Conservation (phyloP, 2,797 vertebrate species). For the Mus caroli region DNA sequence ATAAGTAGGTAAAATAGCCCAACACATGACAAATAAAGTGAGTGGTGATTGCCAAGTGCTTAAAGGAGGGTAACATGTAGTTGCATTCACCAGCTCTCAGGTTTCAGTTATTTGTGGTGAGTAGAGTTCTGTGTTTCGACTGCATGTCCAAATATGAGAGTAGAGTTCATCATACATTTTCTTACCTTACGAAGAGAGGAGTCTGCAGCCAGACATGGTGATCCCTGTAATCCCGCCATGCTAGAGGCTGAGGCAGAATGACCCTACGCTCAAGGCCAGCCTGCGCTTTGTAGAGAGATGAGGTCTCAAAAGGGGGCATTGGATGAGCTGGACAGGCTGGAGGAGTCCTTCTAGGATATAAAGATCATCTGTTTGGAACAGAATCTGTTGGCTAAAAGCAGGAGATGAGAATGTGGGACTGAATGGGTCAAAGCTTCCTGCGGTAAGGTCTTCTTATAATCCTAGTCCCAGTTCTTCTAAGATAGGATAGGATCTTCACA, state of each 20-base stretch:
- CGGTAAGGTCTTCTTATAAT: neutral
- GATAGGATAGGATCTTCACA: neutral
- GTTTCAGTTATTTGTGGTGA: neutral
- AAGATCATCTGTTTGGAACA: slow-evolving; percentile 36
- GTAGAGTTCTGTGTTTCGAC: neutral
- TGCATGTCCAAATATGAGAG: neutral
- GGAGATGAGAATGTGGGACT: neutral
- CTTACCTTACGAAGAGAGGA: neutral
- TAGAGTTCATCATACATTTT: neutral
- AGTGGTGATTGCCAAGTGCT: neutral
- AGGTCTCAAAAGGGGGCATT: neutral
- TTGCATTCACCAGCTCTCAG: neutral
- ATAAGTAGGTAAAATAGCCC: neutral
- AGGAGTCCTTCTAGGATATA: slow-evolving; percentile 1
- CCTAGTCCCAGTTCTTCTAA: neutral
- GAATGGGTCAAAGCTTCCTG: neutral
- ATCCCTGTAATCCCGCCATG: neutral
- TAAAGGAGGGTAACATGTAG: neutral
- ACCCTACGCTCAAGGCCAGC: neutral
- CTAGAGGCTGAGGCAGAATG: neutral
- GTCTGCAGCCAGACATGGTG: neutral
- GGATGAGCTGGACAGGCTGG: neutral
- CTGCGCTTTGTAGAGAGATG: neutral
- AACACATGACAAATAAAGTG: neutral
- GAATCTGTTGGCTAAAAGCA: slow-evolving; percentile 10